Base-by-base conservation (phyloP, 2,113 vertebrate genomes). In the Onychorhynchus coronatus region DNA sequence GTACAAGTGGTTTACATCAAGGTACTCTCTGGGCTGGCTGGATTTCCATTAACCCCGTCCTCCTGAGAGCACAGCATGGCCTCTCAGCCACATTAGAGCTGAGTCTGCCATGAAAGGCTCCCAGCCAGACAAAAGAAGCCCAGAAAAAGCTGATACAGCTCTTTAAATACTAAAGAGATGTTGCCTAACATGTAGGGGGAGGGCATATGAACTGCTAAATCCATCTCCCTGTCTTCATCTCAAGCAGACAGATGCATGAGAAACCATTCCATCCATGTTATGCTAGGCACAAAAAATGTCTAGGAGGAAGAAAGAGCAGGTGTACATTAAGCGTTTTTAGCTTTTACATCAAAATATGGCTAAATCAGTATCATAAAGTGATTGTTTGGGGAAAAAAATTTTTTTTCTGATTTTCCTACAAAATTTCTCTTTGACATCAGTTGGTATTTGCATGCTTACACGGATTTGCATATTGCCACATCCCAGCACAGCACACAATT, bases 1-100 rank as follows among this genome's bases (percentile, higher is more conserved):
- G 55, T 76, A 90, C 93, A 79, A 86, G 30, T 46, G 94, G 76
- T 93, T 88, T 85, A 66, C 85, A 91, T 58, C 91, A 16, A 56
- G 68, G 72, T 76, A 4, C 89, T 80, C 63, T 76, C 77, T 49
- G 71, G 27, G 23, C 8, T 90, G 84, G 56, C 56, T 81, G 86
- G 14, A 14, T 72, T 96, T 95, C 93, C 61, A 81, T 42, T 56
- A 73, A 66, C 52, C 22, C 52, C 5, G 0, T 84, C 76, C 94
- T 85, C 94, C 78, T 21, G 72, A 85, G 94, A 77, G 59, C 1
- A 0, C 23, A 31, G 53, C 23, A 1, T 6, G 20, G 79, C 76
- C 30, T 89, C 78, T 53, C 72, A 10, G 37, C 13, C 72, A 35
- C 82, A 7, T 9, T 25, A 15, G 42, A 67, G 31, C 41, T 11